Base-by-base conservation (phyloP, 2,888 invertebrate species). In the Drosophila lacicola region DNA sequence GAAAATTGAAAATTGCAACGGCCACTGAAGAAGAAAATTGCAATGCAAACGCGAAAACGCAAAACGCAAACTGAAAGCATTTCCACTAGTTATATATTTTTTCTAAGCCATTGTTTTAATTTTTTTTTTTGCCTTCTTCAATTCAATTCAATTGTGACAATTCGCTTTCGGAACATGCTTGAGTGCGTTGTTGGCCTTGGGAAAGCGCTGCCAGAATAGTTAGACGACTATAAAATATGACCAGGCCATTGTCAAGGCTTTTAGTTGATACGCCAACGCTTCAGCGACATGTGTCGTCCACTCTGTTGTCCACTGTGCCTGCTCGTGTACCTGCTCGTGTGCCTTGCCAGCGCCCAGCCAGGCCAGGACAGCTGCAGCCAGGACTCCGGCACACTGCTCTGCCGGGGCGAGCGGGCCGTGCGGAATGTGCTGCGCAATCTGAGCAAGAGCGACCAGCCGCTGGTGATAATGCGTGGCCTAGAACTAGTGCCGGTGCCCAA, bases 381-480 rank as follows among this genome's bases (percentile, higher is more conserved):
- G 58, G 82, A 87, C 2, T 17, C 63, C 0, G 39, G 55, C n/a
- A 78, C 93, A 6, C 88, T 93, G 4, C 93, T 84, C 11, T 91
- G 94, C 72, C 93, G 94, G 37, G 93, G 94, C 11, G 91, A 93
- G 47, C 92, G 93, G 46, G 93, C 94, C 42, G 90, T 94, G 47
- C 91, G 92, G 19, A 93, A 92, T 74, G 92, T 94, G 34, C 92
- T 95, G 46, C 92, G 94, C 58, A 94, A 94, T 75, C 83, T 95
- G 41, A 93, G 93, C 69, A 87, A 80, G 44, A 84, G 74, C 10
- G 82, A 88, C 6, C 82, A 87, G 45, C 91, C 92, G 4, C 41
- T 92, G 63, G 88, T 91, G 2, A 81, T 92, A 39, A 75, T 92
- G 56, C 91, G 90, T 17, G 92, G 92, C 37, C 69, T 92, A 11